A percentile compares a stretch with the other conserved stretches of the same genome.
phyloP scores from a whole-genome alignment of 1,140 invertebrate species.

The Colletes latitarsis region DNA sequence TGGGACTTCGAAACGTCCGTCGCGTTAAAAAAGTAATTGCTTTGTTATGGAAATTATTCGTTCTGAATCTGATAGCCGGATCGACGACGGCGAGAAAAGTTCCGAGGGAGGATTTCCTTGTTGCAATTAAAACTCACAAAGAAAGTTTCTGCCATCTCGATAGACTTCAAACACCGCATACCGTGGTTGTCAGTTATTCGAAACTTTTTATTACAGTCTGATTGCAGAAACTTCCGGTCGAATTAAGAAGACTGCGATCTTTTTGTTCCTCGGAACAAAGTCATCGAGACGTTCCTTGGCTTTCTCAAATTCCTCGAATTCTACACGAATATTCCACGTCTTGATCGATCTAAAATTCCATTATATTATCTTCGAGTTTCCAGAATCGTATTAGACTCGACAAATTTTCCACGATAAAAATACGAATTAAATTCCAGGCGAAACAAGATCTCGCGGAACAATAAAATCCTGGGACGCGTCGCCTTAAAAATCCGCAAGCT shows the following conservation, averaged over 20 bases:
- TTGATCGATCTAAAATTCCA: too few relatives aligned
- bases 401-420: not conserved
- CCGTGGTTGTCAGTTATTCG: not conserved
- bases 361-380: too few relatives aligned
- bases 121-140: conserved; percentile 30
- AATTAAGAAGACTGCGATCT: not conserved
- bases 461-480: not conserved
- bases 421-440: not conserved
- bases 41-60: conserved; percentile 30
- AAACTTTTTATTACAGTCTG: not conserved
- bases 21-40: not conserved
- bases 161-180: not conserved
- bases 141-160: not conserved
- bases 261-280: not conserved
- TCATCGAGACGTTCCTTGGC: too few relatives aligned
- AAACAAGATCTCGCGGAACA: not conserved
- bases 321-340: too few relatives aligned
- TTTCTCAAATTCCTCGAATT: too few relatives aligned
- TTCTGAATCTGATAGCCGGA: not conserved
- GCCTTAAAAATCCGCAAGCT: conserved; percentile 3
- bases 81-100: conserved; percentile 5
- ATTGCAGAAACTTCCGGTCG: not conserved
- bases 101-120: conserved; percentile 6
- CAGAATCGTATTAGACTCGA: not conserved
- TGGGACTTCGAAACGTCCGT: not conserved